Evolutionary conservation across 1,140 invertebrate species (phyloP).

Genomic region (Brachionus koreanus): DNA sequence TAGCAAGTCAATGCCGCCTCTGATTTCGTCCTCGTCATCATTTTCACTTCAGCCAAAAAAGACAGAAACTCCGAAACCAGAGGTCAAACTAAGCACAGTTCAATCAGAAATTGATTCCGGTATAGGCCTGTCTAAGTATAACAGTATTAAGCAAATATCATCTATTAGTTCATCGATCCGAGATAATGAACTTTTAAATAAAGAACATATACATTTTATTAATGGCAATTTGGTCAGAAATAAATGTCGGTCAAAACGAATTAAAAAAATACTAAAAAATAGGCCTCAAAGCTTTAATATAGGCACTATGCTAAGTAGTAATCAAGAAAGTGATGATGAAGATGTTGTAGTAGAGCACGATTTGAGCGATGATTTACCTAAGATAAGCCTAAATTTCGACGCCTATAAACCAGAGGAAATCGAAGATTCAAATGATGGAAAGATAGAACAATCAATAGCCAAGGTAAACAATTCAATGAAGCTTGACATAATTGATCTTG

Average conservation of each 20-base stretch:
- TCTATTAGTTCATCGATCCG: not conserved
- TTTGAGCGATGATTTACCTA: not conserved
- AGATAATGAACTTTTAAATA: not conserved
- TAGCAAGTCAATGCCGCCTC: not conserved
- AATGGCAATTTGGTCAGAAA: not conserved
- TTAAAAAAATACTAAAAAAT: slow-evolving; percentile 11
- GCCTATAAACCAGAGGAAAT: slow-evolving; percentile 4
- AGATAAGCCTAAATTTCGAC: slow-evolving; percentile 3
- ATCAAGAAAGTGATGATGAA: slow-evolving; percentile 23
- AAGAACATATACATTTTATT: slow-evolving; percentile 2
- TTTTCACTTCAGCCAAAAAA: slow-evolving; percentile 36
- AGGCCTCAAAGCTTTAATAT: not conserved
- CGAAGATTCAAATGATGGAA: not conserved
- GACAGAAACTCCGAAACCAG: not conserved
- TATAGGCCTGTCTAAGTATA: not conserved
- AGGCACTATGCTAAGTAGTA: not conserved
- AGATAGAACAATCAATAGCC: not conserved
- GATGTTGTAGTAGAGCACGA: not conserved
- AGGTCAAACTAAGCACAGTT: not conserved
- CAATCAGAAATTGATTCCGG: not conserved
- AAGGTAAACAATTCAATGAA: not conserved
- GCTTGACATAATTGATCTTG: slow-evolving; percentile 9
- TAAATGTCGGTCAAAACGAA: not conserved
- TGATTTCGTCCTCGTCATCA: slow-evolving; percentile 31
- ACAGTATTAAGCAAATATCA: not conserved